phyloP scores from a whole-genome alignment of 2,888 invertebrate genomes.

The Hydrotaea diabolus region DNA sequence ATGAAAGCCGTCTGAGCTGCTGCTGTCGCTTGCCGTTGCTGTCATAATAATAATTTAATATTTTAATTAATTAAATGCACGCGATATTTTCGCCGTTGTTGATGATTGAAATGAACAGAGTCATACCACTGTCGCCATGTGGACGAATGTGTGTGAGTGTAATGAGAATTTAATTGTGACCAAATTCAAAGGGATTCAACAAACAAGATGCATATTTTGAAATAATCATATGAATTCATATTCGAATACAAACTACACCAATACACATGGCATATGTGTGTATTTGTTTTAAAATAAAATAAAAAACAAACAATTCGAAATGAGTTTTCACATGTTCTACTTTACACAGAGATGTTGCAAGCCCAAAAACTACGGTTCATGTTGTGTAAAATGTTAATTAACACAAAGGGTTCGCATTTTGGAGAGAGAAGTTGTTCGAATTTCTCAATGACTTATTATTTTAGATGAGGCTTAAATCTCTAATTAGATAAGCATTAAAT shows the following conservation, averaged over 20 bases:
- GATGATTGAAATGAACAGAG: not conserved
- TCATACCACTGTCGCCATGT: not conserved
- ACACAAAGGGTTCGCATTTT: not conserved
- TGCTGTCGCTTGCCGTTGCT: not conserved
- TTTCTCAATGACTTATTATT: too few relatives aligned
- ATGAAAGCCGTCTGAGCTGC: not conserved
- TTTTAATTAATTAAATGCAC: conserved; percentile 43
- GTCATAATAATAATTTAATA: conserved; percentile 32
- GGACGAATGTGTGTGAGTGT: not conserved
- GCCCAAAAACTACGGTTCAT: not conserved
- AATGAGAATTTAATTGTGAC: conserved; percentile 38
- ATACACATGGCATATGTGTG: not conserved
- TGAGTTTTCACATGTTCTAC: conserved; percentile 40
- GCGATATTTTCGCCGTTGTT: not conserved
- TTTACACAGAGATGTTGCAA: conserved; percentile 29
- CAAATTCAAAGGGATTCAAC: conserved; percentile 19
- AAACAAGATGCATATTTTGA: conserved; percentile 18
- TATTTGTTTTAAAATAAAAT: too few relatives aligned
- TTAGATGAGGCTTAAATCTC: not conserved
- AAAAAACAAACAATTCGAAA: not conserved
- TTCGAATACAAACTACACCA: not conserved
- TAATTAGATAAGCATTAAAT: too few relatives aligned
- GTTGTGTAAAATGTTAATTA: conserved; percentile 23
- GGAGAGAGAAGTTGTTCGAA: not conserved
- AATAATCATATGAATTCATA: conserved; percentile 17